Percentiles rank a stretch among this genome's conserved stretches.
Evolutionary conservation across 2,113 vertebrate genomes (phyloP).

Genomic region (Tilapia sparmanii): DNA sequence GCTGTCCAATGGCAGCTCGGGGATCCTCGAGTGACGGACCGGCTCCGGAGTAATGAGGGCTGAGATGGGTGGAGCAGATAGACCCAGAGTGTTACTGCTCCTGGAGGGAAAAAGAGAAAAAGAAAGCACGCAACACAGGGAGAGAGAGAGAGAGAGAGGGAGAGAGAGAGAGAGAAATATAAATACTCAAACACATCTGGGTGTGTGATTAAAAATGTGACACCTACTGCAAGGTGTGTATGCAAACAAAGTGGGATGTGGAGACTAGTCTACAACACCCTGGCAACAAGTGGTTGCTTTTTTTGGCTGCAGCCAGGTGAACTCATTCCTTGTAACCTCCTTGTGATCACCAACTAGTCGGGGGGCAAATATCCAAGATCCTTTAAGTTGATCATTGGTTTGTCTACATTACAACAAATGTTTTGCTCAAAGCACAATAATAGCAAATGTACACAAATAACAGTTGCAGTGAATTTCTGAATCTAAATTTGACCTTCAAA

Average conservation of each 20-base stretch:
- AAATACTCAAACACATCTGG: background rate
- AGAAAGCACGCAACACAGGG: accelerated
- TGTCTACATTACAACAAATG: background rate
- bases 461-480: background rate
- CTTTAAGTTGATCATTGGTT: background rate
- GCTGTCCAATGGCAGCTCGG: constrained; percentile 89
- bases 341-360: background rate
- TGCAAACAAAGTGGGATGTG: background rate
- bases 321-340: background rate
- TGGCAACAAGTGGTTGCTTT: background rate
- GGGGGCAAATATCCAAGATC: background rate
- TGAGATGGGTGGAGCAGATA: constrained; percentile 88
- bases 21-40: constrained; percentile 92
- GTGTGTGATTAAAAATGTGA: background rate
- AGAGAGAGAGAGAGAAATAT: background rate
- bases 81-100: constrained; percentile 85
- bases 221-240: background rate
- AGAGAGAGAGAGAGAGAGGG: background rate
- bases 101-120: constrained; percentile 58
- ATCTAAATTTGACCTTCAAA: background rate
- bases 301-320: background rate
- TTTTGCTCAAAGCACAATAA: background rate
- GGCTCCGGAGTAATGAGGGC: constrained; percentile 94
- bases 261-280: background rate
- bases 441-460: background rate